phyloP scores from a whole-genome alignment of 1,140 invertebrate species.

The Triops cancriformis region DNA sequence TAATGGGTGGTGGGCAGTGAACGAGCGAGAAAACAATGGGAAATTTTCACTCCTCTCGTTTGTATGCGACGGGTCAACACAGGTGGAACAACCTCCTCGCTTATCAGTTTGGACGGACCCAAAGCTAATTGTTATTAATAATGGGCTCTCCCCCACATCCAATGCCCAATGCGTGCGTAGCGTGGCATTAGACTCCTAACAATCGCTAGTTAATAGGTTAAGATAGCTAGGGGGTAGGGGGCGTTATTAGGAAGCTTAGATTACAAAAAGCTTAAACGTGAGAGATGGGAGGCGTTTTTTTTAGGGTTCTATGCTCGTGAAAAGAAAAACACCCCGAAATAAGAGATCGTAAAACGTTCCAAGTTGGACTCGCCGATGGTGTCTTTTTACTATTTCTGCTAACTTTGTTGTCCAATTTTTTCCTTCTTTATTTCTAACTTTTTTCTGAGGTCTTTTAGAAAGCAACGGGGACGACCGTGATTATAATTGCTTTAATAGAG shows the following conservation, averaged over 20 bases:
- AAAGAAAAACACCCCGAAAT: background rate
- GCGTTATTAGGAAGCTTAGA: background rate
- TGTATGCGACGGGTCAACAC: background rate
- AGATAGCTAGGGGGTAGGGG: background rate
- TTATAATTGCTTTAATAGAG: constrained; percentile 7
- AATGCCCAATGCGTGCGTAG: background rate
- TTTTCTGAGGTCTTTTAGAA: background rate
- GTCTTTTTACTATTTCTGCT: too few relatives aligned
- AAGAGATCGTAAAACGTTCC: background rate
- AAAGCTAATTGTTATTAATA: constrained; percentile 6
- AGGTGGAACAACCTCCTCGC: background rate
- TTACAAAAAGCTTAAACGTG: constrained; percentile 6
- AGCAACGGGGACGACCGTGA: background rate
- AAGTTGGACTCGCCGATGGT: too few relatives aligned
- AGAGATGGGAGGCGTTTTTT: background rate
- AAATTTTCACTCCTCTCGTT: background rate
- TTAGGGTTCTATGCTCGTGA: background rate
- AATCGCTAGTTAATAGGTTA: background rate
- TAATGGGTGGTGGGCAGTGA: background rate
- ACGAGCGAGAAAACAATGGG: background rate
- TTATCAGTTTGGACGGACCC: background rate
- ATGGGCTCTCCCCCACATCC: background rate
- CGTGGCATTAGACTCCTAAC: background rate
- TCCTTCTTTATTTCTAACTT: background rate
- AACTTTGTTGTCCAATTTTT: too few relatives aligned